Evolutionary conservation across 2,888 invertebrate genomes (phyloP), one percentile per base, ranked within the genome.

Genomic region (Embidobia sp.): DNA sequence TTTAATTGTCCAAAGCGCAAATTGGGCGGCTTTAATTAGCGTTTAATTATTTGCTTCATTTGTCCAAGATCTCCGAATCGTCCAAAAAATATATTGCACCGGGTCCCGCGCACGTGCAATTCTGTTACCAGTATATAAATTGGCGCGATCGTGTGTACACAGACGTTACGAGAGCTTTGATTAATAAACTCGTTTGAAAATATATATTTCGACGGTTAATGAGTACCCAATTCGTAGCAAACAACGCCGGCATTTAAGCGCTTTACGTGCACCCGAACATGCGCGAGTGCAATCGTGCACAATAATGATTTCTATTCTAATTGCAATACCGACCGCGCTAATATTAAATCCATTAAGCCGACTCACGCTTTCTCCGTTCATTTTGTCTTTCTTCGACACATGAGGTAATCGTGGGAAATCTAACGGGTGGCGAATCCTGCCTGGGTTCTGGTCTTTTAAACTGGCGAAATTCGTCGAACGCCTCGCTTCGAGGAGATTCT

Each of bases 21-120:
- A 87, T 87, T 88, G 87, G 87, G 86, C 86, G 86, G 84, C 85
- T 86, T 86, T 86, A 87, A 88, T 88, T 88, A 88, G 86, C 85
- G 84, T 85, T 84, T 67, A 67, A 88, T 88, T 88, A 88, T 87
- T 85, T 82, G 80, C 84, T 83, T 81, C 86, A 85, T 84, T 84
- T 83, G 84, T 63, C 59, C 64, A 77, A 72, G 76, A 72, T 57
- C 48, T 10, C 44, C 48, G 57, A 48, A 74, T 49, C 57, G 49
- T 48, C 46, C 46, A 35, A 69, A 72, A 72, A 72, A 22, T 63
- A 22, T 33, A 33, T 40, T 29, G 13, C 37, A 44, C 7, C 31
- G 8, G 26, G n/a, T n/a, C n/a, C n/a, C 15, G 16, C 35, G 33
- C 37, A 19, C 22, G 31, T 51, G 16, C 37, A 16, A 8, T 11